phyloP scores from a whole-genome alignment of 2,888 invertebrate genomes.

The Eilema griseolum region DNA sequence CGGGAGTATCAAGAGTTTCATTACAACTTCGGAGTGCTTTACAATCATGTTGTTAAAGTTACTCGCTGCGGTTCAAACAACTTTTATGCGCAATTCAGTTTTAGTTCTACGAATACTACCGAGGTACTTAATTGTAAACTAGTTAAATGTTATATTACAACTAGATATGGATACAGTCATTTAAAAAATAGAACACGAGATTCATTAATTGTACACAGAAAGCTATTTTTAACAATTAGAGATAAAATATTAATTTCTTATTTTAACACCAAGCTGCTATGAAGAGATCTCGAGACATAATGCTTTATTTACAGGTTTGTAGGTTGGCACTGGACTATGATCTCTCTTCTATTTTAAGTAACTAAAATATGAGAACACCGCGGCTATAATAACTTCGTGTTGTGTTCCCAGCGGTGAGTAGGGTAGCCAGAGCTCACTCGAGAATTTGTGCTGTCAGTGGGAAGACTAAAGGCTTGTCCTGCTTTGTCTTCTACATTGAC shows the following conservation, averaged over 20 bases:
- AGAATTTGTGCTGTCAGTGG: too few species aligned
- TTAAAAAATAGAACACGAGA: too few species aligned
- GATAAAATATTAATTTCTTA: too few species aligned
- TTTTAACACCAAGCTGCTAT: too few species aligned
- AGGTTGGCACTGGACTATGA: not conserved
- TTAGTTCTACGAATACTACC: not conserved
- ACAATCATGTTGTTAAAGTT: conserved; percentile 7
- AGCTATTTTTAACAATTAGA: too few species aligned
- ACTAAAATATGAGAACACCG: too few species aligned
- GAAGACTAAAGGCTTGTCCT: too few species aligned
- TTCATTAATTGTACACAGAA: not conserved
- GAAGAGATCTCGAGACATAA: not conserved
- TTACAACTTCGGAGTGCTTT: conserved; percentile 3
- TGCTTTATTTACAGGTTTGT: not conserved
- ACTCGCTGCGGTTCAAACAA: not conserved
- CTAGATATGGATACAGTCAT: not conserved
- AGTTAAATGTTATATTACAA: not conserved
- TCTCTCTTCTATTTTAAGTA: too few species aligned
- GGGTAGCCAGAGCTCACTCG: too few species aligned
- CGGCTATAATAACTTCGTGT: too few species aligned
- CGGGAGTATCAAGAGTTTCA: conserved; percentile 1
- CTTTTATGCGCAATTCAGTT: not conserved
- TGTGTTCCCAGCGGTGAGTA: too few species aligned
- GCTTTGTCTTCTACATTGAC: too few species aligned
- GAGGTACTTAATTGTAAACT: not conserved